Evolutionary conservation across 2,113 vertebrate species (phyloP).

Genomic region (Lichenostomus cassidix): DNA sequence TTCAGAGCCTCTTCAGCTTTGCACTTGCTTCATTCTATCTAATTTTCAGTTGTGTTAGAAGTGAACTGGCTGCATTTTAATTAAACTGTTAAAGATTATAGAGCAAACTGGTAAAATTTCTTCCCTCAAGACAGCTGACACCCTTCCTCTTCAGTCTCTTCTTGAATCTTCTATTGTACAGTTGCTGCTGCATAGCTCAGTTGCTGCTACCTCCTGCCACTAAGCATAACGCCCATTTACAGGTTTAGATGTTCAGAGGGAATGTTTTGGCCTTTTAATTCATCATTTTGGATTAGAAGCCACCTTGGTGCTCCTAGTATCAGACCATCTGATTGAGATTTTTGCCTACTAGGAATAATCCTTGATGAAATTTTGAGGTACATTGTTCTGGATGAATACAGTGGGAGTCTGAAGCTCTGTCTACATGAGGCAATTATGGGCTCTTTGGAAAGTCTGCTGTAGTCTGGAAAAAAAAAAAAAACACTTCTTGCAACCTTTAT

Average conservation of each 20-base stretch:
- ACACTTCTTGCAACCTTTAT: not conserved
- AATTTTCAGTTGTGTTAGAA: conserved; percentile 5
- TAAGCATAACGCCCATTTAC: not conserved
- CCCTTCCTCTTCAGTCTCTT: conserved; percentile 12
- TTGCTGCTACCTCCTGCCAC: not conserved
- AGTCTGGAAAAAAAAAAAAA: not conserved
- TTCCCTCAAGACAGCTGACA: conserved; percentile 5
- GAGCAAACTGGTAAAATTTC: conserved; percentile 29
- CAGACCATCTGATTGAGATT: not conserved
- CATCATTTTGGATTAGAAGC: not conserved
- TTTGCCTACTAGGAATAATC: not conserved
- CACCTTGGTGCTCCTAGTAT: not conserved
- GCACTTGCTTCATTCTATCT: not conserved
- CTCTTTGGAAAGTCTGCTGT: not conserved
- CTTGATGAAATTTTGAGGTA: not conserved
- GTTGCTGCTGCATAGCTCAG: conserved; percentile 5
- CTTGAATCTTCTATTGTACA: conserved; percentile 31
- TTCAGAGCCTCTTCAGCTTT: conserved; percentile 1
- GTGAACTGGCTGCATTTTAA: conserved; percentile 33
- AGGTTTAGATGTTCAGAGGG: conserved; percentile 30
- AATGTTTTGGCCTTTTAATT: not conserved
- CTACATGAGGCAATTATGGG: not conserved
- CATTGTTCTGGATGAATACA: not conserved
- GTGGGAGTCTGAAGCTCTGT: not conserved
- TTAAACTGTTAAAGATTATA: conserved; percentile 42